Percentiles rank a stretch among this genome's conserved stretches.
Evolutionary conservation across 1,140 invertebrate species (phyloP).

Genomic region (Bombyx mori): DNA sequence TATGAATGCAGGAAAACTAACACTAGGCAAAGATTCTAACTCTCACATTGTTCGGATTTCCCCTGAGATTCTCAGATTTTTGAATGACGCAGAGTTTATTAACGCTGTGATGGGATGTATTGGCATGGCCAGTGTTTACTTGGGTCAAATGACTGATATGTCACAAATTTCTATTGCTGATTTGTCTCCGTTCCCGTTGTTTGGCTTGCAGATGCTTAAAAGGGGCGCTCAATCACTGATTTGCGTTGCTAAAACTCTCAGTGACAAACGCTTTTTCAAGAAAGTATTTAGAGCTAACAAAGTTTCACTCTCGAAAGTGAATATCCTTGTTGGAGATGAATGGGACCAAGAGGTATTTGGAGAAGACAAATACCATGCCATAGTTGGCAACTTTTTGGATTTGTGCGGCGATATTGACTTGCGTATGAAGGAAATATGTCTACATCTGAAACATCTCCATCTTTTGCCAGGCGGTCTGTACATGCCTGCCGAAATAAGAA

Average conservation of each 20-base stretch:
- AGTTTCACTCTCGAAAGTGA: slow-evolving; percentile 39
- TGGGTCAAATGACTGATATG: slow-evolving; percentile 41
- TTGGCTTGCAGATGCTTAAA: slow-evolving; percentile 66
- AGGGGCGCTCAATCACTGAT: slow-evolving; percentile 46
- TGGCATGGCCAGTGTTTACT: slow-evolving; percentile 39
- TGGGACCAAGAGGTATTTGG: slow-evolving; percentile 30
- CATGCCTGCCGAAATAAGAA: slow-evolving; percentile 38
- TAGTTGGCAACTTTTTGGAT: slow-evolving; percentile 47
- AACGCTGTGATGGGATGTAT: slow-evolving; percentile 44
- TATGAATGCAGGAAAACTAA: slow-evolving; percentile 49
- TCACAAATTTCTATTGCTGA: slow-evolving; percentile 46
- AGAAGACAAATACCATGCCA: slow-evolving; percentile 48
- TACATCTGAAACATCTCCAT: slow-evolving; percentile 30
- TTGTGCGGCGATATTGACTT: slow-evolving; percentile 47
- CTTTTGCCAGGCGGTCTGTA: slow-evolving; percentile 41
- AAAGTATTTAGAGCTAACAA: slow-evolving; percentile 50
- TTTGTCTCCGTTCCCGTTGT: slow-evolving; percentile 62
- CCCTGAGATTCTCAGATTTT: slow-evolving; percentile 66
- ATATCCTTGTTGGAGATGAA: slow-evolving; percentile 36
- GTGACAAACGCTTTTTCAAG: slow-evolving; percentile 47
- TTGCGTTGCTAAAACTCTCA: slow-evolving; percentile 42
- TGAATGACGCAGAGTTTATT: slow-evolving; percentile 71
- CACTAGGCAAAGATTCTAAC: slow-evolving; percentile 28
- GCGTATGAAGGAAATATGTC: slow-evolving; percentile 25
- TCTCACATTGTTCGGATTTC: slow-evolving; percentile 45